Evolutionary conservation across 2,113 vertebrate genomes (phyloP).

Genomic region (Hiodon alosoides): DNA sequence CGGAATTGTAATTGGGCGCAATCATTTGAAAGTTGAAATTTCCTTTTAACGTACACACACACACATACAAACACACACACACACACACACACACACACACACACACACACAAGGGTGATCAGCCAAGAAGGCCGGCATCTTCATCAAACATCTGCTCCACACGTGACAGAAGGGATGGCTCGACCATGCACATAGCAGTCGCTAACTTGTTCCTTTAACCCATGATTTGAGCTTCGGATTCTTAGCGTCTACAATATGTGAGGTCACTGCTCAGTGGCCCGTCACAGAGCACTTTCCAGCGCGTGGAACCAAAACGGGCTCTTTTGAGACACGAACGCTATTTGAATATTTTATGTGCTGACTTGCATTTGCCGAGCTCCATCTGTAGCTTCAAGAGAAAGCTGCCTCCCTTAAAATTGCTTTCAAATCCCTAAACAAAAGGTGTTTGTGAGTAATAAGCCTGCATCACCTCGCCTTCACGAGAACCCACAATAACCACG

Average conservation of each 20-base stretch:
- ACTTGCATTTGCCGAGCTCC: not conserved
- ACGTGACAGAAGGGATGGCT: not conserved
- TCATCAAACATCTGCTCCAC: constrained; percentile 24
- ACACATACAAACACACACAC: not conserved
- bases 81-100: not conserved
- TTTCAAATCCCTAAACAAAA: constrained; percentile 31
- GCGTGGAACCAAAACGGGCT: not conserved
- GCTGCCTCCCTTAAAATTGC: constrained; percentile 25
- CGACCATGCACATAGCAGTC: not conserved
- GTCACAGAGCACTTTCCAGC: not conserved
- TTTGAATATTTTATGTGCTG: constrained; percentile 22
- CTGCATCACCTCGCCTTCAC: constrained; percentile 25
- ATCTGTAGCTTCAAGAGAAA: constrained; percentile 28
- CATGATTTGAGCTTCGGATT: constrained; percentile 17
- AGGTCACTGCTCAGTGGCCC: constrained; percentile 2
- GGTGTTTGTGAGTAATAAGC: constrained; percentile 19
- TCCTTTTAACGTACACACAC: constrained; percentile 20
- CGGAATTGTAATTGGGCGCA: constrained; percentile 44
- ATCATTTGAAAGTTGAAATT: constrained; percentile 27
- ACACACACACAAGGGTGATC: not conserved
- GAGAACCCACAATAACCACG: constrained; percentile 19
- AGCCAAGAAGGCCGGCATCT: not conserved
- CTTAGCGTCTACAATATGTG: constrained; percentile 1
- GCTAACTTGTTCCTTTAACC: constrained; percentile 19
- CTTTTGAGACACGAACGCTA: constrained; percentile 13